These are phyloP conservation scores for Sciurus niger DNA, from an alignment of 2,113 vertebrate genomes.

Conservation along the genomic window DNA sequence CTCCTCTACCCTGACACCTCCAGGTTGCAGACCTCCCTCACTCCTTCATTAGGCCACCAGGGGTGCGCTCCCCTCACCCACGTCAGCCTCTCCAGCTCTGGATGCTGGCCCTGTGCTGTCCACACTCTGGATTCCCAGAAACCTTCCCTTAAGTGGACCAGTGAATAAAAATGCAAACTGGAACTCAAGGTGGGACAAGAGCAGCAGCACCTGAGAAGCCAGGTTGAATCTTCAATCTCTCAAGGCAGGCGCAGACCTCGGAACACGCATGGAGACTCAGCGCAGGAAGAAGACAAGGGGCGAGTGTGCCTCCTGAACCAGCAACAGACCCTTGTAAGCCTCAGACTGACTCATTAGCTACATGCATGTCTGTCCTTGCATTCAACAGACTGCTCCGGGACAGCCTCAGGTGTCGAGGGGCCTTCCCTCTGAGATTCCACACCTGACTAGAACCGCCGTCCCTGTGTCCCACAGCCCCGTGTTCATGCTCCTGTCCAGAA, in stretches of 20 bases:
- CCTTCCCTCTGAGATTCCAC: rapidly evolving
- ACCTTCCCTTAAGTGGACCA: rapidly evolving
- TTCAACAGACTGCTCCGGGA: not conserved
- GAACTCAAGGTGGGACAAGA: rapidly evolving
- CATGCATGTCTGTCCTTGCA: rapidly evolving
- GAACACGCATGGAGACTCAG: rapidly evolving
- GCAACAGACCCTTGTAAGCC: rapidly evolving
- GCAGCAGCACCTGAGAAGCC: rapidly evolving
- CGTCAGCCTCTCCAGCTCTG: not conserved
- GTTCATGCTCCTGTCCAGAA: no score
- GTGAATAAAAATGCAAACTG: not conserved
- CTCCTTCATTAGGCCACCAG: no score
- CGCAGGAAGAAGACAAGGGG: not conserved
- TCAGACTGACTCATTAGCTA: not conserved
- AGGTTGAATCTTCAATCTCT: rapidly evolving
- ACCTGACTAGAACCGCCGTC: not conserved
- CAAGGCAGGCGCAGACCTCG: no score
- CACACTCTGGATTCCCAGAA: no score
- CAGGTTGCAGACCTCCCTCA: not conserved
- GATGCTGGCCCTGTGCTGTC: not conserved
- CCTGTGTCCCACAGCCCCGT: rapidly evolving
- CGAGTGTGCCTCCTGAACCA: rapidly evolving
- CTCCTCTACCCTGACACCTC: not conserved
- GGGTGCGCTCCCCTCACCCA: no score
- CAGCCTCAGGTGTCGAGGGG: rapidly evolving